Evolutionary conservation across 2,797 vertebrate genomes (phyloP).

Genomic region (Acanthis flammea): DNA sequence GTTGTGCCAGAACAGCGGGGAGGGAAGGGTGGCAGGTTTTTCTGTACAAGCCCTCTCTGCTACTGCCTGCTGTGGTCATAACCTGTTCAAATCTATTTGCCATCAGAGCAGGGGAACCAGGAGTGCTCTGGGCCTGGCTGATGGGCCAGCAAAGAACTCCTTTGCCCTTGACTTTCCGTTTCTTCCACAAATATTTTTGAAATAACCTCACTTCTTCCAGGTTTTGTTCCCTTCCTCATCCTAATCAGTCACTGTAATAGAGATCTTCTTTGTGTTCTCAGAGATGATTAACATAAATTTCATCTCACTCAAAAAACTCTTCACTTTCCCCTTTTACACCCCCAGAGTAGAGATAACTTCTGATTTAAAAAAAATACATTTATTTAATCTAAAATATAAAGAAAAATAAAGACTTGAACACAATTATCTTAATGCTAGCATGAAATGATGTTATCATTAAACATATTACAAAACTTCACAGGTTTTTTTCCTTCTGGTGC

Average conservation of each 20-base stretch:
- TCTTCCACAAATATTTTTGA: neutral
- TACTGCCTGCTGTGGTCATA: neutral
- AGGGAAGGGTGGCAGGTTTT: neutral
- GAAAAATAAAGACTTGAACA: neutral
- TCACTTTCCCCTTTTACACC: neutral
- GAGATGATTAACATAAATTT: neutral
- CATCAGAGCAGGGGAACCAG: neutral
- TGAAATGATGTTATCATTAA: neutral
- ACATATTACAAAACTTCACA: neutral
- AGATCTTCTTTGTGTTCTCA: neutral
- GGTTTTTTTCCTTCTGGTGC: neutral
- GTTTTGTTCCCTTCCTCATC: neutral
- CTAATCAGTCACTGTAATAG: neutral
- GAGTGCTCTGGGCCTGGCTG: too few species aligned
- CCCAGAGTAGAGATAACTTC: neutral
- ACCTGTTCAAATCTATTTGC: neutral
- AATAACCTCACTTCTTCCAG: neutral
- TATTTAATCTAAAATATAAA: neutral
- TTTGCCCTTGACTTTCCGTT: neutral
- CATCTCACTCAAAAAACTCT: neutral
- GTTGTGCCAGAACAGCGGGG: neutral
- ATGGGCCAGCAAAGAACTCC: neutral
- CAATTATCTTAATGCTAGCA: neutral
- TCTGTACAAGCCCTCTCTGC: neutral
- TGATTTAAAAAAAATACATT: neutral